Conservation (phyloP, 2,113 vertebrate species). For the Campylomormyrus numenius region DNA sequence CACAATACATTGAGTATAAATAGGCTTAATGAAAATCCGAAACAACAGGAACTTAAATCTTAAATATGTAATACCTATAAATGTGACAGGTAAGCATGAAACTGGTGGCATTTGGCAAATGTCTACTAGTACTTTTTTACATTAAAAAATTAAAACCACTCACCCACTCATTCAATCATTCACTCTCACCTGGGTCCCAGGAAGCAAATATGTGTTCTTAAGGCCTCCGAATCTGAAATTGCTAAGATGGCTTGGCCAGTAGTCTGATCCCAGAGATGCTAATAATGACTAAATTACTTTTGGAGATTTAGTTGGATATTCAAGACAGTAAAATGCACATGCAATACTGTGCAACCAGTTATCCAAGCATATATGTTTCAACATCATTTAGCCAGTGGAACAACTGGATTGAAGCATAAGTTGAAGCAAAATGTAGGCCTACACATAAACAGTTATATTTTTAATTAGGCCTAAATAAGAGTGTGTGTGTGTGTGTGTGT, state of each 20-base stretch:
- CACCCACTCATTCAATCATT: not conserved
- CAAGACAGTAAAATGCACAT: not conserved
- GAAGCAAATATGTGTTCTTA: not conserved
- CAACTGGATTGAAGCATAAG: not conserved
- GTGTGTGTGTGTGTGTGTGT: not conserved
- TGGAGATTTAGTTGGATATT: not conserved
- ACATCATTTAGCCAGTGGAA: not conserved
- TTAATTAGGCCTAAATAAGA: not conserved
- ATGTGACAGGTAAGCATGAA: not conserved
- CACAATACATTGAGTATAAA: not conserved
- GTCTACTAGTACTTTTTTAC: not conserved
- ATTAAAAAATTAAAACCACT: not conserved
- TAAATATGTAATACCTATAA: not conserved
- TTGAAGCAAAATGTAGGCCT: not conserved
- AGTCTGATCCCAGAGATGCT: not conserved
- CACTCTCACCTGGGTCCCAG: not conserved
- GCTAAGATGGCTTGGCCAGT: not conserved
- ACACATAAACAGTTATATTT: not conserved
- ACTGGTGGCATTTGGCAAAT: not conserved
- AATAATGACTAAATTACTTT: not conserved
- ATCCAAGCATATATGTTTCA: not conserved
- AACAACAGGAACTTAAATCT: not conserved
- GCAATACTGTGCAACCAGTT: not conserved
- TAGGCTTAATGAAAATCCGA: not conserved
- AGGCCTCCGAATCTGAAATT: not conserved